A percentile compares a stretch with the other conserved stretches of the same genome.
phyloP scores from a whole-genome alignment of 2,888 invertebrate genomes.

The Bombylius discolor region DNA sequence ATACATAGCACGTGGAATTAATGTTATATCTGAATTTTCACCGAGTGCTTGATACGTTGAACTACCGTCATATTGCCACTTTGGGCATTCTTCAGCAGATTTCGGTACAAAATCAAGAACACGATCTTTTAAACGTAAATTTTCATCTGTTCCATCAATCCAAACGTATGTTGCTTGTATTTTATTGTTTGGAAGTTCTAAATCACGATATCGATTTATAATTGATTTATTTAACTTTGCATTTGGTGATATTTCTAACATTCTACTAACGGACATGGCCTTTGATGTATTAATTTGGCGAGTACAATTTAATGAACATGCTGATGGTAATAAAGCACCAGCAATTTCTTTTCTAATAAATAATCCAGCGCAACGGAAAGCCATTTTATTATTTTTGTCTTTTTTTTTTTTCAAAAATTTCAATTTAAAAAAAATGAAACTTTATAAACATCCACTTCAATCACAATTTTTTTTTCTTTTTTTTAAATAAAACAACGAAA shows the following conservation, averaged over 20 bases:
- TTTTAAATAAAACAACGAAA: no score
- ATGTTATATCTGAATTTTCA: constrained; percentile 57
- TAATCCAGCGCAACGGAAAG: constrained; percentile 31
- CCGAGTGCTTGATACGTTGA: constrained; percentile 53
- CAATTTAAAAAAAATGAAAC: neutral
- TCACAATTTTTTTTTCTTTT: no score
- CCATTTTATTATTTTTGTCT: constrained; percentile 20
- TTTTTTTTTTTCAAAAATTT: neutral
- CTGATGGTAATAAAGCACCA: constrained; percentile 13
- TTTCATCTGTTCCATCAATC: constrained; percentile 63
- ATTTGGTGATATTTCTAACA: constrained; percentile 53
- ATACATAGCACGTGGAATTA: constrained; percentile 66
- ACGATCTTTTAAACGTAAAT: constrained; percentile 54
- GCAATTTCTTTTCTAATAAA: constrained; percentile 21
- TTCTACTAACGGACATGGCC: constrained; percentile 1
- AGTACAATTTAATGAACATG: neutral
- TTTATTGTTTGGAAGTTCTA: constrained; percentile 43
- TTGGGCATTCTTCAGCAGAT: constrained; percentile 47
- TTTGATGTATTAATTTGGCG: constrained; percentile 16
- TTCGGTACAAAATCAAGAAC: constrained; percentile 54
- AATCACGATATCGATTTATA: constrained; percentile 54
- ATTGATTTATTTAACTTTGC: constrained; percentile 63
- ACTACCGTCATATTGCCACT: constrained; percentile 66
- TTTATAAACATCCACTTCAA: no score
- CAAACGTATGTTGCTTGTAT: constrained; percentile 57